These are phyloP conservation scores for Nycticorax nycticorax DNA, from an alignment of 2,113 vertebrate genomes.

Conservation along the genomic window DNA sequence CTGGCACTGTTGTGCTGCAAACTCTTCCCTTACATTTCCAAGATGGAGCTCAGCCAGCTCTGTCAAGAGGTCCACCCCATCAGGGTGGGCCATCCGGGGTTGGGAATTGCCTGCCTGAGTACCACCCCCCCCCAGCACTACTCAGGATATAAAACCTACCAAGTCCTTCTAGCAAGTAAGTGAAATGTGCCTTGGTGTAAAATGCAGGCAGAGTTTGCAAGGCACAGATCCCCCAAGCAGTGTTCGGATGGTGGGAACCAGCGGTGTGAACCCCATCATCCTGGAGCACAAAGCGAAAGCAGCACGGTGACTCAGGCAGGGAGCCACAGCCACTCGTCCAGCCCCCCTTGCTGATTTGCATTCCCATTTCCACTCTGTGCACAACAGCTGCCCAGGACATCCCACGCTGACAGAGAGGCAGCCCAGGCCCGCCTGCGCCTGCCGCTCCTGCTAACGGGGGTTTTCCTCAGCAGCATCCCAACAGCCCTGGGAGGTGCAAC, in stretches of 20 bases:
- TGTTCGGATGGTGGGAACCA: not conserved
- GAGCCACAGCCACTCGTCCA: not conserved
- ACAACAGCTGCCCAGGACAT: not conserved
- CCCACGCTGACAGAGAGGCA: not conserved
- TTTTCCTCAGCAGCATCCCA: not conserved
- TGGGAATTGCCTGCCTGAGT: not conserved
- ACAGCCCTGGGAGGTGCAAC: not conserved
- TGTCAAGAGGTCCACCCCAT: not conserved
- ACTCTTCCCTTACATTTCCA: not conserved
- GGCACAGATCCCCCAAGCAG: not conserved
- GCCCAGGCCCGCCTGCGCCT: not conserved
- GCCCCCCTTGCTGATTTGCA: not conserved
- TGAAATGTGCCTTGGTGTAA: not conserved
- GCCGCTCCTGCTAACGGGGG: not conserved
- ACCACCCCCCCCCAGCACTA: too few species aligned
- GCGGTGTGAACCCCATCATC: not conserved
- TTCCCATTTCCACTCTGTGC: fast-evolving
- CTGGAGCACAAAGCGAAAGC: fast-evolving
- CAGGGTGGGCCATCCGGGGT: not conserved
- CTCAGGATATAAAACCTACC: not conserved
- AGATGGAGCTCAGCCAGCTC: not conserved
- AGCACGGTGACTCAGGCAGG: fast-evolving
- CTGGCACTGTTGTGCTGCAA: not conserved
- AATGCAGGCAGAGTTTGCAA: not conserved
- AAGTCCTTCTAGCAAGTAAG: not conserved